Evolutionary conservation across 1,140 invertebrate genomes (phyloP), one percentile per base, ranked within the genome.

Genomic region (Lysiphlebus fabarum): DNA sequence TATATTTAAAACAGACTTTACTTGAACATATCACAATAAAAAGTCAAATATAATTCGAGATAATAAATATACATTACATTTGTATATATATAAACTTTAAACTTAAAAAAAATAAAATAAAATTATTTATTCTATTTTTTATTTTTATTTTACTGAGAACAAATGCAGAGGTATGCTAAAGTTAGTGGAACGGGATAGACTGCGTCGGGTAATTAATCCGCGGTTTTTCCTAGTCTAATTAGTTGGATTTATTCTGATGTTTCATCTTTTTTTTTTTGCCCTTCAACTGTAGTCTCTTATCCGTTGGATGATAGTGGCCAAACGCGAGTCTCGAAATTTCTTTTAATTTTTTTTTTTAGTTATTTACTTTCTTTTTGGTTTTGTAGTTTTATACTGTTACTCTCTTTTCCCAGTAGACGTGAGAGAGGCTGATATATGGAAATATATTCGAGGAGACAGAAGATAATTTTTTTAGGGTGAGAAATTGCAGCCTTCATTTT

Each of bases 221-320:
- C 63, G 71, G 75, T 76, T 79, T 77, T 78, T 74, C 71, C 71
- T 70, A 70, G 70, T 79, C 75, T 79, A 77, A 79, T 78, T 79
- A 77, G 74, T 75, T 73, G 70, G 73, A 78, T 76, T 79, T 78
- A 78, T 79, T 78, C 74, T 62, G 73, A 67, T 73, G 71, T 73
- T 71, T 71, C 71, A 69, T 73, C 76, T 79, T 74, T 73, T 66
- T 71, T 58, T 59, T 49, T 48, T 10, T 42, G 17, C 53, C 54
- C 56, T 50, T 54, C 55, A 10, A 45, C 33, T 51, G 51, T 65
- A 64, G 51, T 64, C 45, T 62, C 12, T 40, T 59, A 34, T 60
- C 44, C 38, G 36, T 61, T 47, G 54, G 48, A 53, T 53, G 51
- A 53, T 26, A 50, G 45, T 45, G 57, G 58, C 49, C 7, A 56